A percentile compares a stretch with the other conserved stretches of the same genome.
Conservation (phyloP, 37 sponge, comb jelly and placozoan species). For the Chondrosia reniformis region DNA sequence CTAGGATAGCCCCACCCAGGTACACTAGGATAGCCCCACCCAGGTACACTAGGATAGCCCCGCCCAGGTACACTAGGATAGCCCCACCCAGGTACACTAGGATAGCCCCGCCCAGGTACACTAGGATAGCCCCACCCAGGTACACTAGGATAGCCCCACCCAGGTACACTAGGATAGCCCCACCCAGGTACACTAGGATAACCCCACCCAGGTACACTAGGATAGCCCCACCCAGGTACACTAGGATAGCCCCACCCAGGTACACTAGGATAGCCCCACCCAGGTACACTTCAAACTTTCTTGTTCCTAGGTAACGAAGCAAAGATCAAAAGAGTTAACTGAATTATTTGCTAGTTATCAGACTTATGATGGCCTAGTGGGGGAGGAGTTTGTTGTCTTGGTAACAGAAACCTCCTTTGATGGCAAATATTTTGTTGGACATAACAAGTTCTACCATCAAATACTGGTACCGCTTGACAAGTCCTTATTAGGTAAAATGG, state of each 20-base stretch:
- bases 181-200: constrained; percentile 67
- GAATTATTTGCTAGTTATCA: constrained; percentile 81
- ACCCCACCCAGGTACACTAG: too few species aligned
- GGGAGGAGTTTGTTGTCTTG: constrained; percentile 60
- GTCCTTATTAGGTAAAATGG: constrained; percentile 65
- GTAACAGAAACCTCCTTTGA: constrained; percentile 91
- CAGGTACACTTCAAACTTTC: too few species aligned
- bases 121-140: constrained; percentile 80
- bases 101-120: too few species aligned
- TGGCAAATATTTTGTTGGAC: constrained; percentile 74
- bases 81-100: constrained; percentile 84
- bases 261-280: constrained; percentile 82
- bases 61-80: too few species aligned
- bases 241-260: constrained; percentile 25
- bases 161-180: constrained; percentile 82
- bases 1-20: constrained; percentile 25
- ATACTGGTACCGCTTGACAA: constrained; percentile 67
- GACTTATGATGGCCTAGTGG: constrained; percentile 65
- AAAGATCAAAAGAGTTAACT: constrained; percentile 33
- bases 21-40: constrained; percentile 82
- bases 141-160: constrained; percentile 54
- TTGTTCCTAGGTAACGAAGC: too few species aligned
- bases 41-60: constrained; percentile 58
- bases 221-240: constrained; percentile 84
- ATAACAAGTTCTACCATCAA: constrained; percentile 95